These are phyloP conservation scores for Enteromius mattozi DNA, from an alignment of 2,797 vertebrate species.

Conservation along the genomic window DNA sequence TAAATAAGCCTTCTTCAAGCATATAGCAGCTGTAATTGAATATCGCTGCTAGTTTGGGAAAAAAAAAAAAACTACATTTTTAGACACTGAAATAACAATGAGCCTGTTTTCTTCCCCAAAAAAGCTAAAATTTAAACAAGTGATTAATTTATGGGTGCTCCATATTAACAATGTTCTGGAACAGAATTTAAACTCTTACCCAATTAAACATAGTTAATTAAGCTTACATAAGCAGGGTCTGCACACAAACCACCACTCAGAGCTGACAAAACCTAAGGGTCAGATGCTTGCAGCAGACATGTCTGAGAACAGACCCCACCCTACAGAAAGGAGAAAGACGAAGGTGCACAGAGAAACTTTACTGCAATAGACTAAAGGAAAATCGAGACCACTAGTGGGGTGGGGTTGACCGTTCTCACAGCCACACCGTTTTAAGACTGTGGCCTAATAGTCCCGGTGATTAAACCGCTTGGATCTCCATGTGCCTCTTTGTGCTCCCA, in stretches of 20 bases:
- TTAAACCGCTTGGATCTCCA: slow-evolving; percentile 75
- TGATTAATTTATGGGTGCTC: background rate
- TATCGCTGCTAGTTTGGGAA: background rate
- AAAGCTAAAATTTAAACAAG: background rate
- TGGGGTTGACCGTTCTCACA: slow-evolving; percentile 32
- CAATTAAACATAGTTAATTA: slow-evolving; percentile 30
- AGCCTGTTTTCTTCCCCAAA: background rate
- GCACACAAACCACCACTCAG: background rate
- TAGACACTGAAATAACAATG: slow-evolving; percentile 6
- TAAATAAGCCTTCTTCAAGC: background rate
- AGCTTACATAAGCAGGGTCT: slow-evolving; percentile 26
- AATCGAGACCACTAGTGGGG: background rate
- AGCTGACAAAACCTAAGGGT: background rate
- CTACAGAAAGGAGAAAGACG: background rate
- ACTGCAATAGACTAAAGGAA: background rate
- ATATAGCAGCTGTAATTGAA: background rate
- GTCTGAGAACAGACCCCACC: slow-evolving; percentile 17
- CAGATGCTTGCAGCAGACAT: background rate
- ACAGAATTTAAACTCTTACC: background rate
- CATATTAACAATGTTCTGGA: slow-evolving; percentile 11
- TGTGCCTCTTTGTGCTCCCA: slow-evolving; percentile 72
- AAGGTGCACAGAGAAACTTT: slow-evolving; percentile 13
- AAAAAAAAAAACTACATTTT: background rate
- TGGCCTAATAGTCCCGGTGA: slow-evolving; percentile 69
- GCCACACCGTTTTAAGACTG: slow-evolving; percentile 54